Base-by-base conservation (phyloP, 1,140 invertebrate genomes). In the Phthorimaea operculella region DNA sequence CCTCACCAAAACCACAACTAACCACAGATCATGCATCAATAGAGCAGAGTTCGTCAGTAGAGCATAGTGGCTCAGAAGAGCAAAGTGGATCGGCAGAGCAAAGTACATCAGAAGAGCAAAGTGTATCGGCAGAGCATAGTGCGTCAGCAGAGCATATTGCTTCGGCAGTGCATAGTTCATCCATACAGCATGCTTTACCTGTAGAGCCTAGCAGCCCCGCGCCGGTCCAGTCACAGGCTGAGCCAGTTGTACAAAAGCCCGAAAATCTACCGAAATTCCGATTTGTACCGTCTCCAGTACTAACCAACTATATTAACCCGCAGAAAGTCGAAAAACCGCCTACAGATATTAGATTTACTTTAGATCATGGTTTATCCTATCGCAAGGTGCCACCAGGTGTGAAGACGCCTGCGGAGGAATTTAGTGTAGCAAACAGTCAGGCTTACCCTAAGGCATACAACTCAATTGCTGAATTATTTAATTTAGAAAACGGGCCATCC, bases 201-300 rank as follows among this genome's bases (percentile, higher is more conserved):
- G 6, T 28, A 28, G 6, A 28, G 2, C 21, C 21, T 6, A 28
- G 21, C 21, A 28, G 21, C 21, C 21, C 21, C 6, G 21, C 21
- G 21, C 21, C 21, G 6, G 21, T 6, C 21, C 21, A 28, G 21
- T 6, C 21, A 6, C 21, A 28, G 6, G 21, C 21, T 28, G 21
- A 39, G 36, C 36, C 36, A n/a, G n/a, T 9, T 39, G 36, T 39
- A 39, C 36, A 39, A 39, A 39, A 57, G 44, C 44, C 55, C 18
- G 45, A 57, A 39, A 39, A 5, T 9, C 36, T 36, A 15, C 54
- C 18, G 33, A 63, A 63, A 59, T 64, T 42, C 61, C 47, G 44
- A 60, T 60, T 42, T 6, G 39, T 57, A 44, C 53, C 60, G 39
- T 36, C 59, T n/a, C 36, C 36, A 39, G 10, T 10, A 39, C 36